Evolutionary conservation across 2,113 vertebrate genomes (phyloP).

Genomic region (Chaetodon trifascialis): DNA sequence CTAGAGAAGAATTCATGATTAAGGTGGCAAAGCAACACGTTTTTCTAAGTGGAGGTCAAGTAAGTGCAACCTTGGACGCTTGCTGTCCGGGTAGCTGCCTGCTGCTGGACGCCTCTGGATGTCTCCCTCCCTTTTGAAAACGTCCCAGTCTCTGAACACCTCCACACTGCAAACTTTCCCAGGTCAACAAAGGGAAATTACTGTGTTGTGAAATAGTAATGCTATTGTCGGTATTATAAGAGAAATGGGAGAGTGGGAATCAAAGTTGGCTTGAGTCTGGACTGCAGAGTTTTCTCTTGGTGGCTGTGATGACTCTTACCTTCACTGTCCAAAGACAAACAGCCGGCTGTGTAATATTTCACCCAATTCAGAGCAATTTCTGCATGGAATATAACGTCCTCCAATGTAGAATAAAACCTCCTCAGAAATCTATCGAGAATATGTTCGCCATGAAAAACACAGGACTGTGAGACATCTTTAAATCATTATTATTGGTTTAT

Average conservation of each 20-base stretch:
- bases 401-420: background rate
- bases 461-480: background rate
- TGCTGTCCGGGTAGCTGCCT: background rate
- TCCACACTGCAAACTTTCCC: conserved; percentile 26
- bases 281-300: conserved; percentile 6
- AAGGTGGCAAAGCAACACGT: too few relatives aligned
- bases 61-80: background rate
- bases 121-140: background rate
- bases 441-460: background rate
- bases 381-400: background rate
- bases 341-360: background rate
- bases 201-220: conserved; percentile 26
- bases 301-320: conserved; percentile 11
- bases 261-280: conserved; percentile 4
- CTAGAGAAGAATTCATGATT: too few relatives aligned
- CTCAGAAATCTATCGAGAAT: background rate
- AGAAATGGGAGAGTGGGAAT: conserved; percentile 39
- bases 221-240: background rate
- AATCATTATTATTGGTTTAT: background rate
- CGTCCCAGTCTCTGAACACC: background rate
- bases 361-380: background rate
- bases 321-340: conserved; percentile 13
- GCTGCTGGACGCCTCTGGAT: background rate
- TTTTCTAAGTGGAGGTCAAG: too few relatives aligned
- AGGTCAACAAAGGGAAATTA: conserved; percentile 34